Evolutionary conservation across 2,113 vertebrate species (phyloP), one percentile per base, ranked within the genome.

Genomic region (Solenodon paradoxus): DNA sequence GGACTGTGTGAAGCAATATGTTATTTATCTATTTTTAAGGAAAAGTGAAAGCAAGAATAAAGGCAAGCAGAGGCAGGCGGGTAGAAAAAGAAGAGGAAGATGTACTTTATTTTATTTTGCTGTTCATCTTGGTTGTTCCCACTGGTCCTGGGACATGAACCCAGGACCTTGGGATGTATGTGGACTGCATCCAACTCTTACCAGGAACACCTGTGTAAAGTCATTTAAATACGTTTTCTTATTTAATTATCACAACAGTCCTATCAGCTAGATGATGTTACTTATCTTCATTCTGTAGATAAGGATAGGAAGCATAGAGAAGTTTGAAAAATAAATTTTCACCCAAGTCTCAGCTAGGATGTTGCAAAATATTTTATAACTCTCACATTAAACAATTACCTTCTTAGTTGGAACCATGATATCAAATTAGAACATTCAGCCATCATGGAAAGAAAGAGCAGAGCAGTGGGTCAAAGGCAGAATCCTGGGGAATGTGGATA

Each of bases 221-320:
- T 35, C 92, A 68, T 69, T 86, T 86, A 59, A 10, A 28, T 42
- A n/a, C n/a, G n/a, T 90, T 79, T 88, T 92, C 40, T 89, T 51
- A 68, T 5, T 88, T 77, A 88, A 66, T 79, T 63, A 20, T 83
- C 13, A 2, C 10, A 71, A 57, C 42, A 78, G 49, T 30, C 20
- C 9, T n/a, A 53, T 5, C 85, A 51, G 19, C 55, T 92, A 80
- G 13, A 49, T 74, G 19, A 22, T 28, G 5, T 49, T 55, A 80
- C 49, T 81, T 92, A 51, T 63, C n/a, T 26, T 77, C 38, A 64
- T 38, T 77, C n/a, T 38, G 10, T 68, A 79, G 61, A 47, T 80
- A 72, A 83, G 49, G 13, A 32, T 63, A 91, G 42, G 35, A 93
- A 80, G 20, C n/a, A 64, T 80, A 81, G 87, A 82, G 55, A 92